Evolutionary conservation across 2,888 invertebrate species (phyloP).

Genomic region (Augochlorella aurata): DNA sequence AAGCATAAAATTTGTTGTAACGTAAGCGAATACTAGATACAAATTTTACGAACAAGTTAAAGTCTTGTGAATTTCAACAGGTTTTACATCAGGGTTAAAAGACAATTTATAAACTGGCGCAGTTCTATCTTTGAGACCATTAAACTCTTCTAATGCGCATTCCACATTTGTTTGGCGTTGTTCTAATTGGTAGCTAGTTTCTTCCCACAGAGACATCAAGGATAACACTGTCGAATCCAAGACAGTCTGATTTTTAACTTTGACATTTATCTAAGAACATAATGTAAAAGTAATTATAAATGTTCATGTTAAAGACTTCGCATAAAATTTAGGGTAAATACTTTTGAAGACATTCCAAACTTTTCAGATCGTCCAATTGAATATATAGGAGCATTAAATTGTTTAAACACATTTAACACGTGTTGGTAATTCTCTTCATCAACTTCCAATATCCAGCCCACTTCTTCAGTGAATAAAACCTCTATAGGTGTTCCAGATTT

Average conservation of each 20-base stretch:
- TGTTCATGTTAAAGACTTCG: background rate
- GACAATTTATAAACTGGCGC: constrained; percentile 89
- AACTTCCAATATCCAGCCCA: constrained; percentile 93
- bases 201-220: constrained; percentile 95
- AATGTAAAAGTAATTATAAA: background rate
- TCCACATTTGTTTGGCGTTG: constrained; percentile 90
- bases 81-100: constrained; percentile 85
- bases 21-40: background rate
- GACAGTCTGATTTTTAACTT: constrained; percentile 85
- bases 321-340: constrained; percentile 70
- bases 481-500: constrained; percentile 85
- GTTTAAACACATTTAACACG: constrained; percentile 85
- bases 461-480: constrained; percentile 92
- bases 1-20: constrained; percentile 19
- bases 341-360: constrained; percentile 87
- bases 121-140: constrained; percentile 86
- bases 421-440: constrained; percentile 83
- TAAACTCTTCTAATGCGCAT: constrained; percentile 91
- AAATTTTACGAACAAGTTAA: constrained; percentile 36
- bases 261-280: constrained; percentile 82
- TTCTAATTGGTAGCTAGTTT: constrained; percentile 96
- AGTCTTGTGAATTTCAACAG: constrained; percentile 33
- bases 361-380: constrained; percentile 87
- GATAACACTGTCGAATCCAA: constrained; percentile 86
- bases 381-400: constrained; percentile 85